Conservation (phyloP, 2,888 invertebrate species). For the Sarcophaga subvicina region DNA sequence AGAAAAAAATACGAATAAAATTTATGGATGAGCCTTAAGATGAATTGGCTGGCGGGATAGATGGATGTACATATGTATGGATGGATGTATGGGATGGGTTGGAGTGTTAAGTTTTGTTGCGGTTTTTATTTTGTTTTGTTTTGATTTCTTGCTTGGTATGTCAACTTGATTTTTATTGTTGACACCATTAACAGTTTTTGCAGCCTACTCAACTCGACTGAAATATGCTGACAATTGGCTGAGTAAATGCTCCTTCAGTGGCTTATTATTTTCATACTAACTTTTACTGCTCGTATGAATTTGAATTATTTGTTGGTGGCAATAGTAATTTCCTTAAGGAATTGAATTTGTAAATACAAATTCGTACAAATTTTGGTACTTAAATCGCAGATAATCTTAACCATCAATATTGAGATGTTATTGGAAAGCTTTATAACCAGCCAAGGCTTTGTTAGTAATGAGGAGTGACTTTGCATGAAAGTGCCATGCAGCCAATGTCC, state of each 20-base stretch:
- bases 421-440: no score
- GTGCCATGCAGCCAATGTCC: no score
- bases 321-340: not conserved
- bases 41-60: slow-evolving; percentile 10
- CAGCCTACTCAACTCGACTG: slow-evolving; percentile 10
- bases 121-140: not conserved
- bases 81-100: not conserved
- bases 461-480: no score
- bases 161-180: slow-evolving; percentile 48
- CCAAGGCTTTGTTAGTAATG: no score
- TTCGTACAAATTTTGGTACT: no score
- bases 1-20: not conserved
- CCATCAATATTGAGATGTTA: no score
- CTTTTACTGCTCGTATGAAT: slow-evolving; percentile 23
- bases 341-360: not conserved
- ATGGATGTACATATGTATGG: slow-evolving; percentile 8
- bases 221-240: slow-evolving; percentile 14
- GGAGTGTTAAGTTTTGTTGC: slow-evolving; percentile 34
- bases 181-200: slow-evolving; percentile 38
- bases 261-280: slow-evolving; percentile 1
- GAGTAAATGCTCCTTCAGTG: slow-evolving; percentile 25
- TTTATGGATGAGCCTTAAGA: slow-evolving; percentile 34
- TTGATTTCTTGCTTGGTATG: slow-evolving; percentile 10
- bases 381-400: no score
- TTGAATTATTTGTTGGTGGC: not conserved